Evolutionary conservation across 2,888 invertebrate species (phyloP).

Genomic region (Sesia apiformis): DNA sequence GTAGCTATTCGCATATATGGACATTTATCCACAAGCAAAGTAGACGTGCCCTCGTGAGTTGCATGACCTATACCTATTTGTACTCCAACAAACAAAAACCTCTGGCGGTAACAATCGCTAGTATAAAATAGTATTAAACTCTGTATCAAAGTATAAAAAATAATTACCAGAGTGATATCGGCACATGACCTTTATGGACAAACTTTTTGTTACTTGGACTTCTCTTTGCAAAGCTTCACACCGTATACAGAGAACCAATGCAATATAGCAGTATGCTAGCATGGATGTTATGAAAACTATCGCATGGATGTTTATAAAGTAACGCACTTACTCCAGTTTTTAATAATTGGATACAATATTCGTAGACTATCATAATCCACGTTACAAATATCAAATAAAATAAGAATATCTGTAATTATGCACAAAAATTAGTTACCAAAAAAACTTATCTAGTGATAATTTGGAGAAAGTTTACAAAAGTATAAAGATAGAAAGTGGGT

Average conservation of each 20-base stretch:
- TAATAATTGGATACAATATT: background rate
- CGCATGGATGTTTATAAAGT: background rate
- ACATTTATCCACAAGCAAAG: no score
- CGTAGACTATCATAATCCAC: background rate
- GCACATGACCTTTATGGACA: slow-evolving; percentile 16
- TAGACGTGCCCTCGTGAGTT: no score
- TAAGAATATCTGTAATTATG: background rate
- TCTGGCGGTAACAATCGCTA: no score
- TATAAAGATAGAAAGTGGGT: background rate
- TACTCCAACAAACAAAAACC: no score
- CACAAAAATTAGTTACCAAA: background rate
- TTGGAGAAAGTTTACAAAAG: no score
- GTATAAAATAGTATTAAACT: no score
- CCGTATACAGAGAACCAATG: slow-evolving; percentile 25
- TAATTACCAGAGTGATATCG: background rate
- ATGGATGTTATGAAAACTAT: no score
- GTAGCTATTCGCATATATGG: no score
- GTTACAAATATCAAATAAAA: background rate
- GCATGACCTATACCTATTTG: no score
- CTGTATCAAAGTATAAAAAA: background rate
- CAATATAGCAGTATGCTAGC: no score
- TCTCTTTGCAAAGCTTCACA: slow-evolving; percentile 34
- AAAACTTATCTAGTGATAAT: no score
- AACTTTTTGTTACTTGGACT: slow-evolving; percentile 35
- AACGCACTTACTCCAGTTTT: background rate